A percentile compares a stretch with the other conserved stretches of the same genome.
phyloP scores from a whole-genome alignment of 1,140 invertebrate species.

The silkworm (Bombyx mori) region ASM3026992v2 NC_085112.1:742001-742500 shows the following conservation, averaged over 20 bases:
- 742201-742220: constrained; percentile 59
- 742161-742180: constrained; percentile 66
- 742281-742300: constrained; percentile 59
- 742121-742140: constrained; percentile 59
- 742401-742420: constrained; percentile 12
- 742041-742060: no score
- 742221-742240: constrained; percentile 62
- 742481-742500: constrained; percentile 65
- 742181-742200: constrained; percentile 53
- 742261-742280: constrained; percentile 43
- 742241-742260: constrained; percentile 60
- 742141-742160: constrained; percentile 50
- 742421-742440: constrained; percentile 36
- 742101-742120: constrained; percentile 65
- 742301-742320: constrained; percentile 62
- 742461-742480: constrained; percentile 51
- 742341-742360: constrained; percentile 22
- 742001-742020: no score
- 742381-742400: constrained; percentile 9
- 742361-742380: constrained; percentile 16
- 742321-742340: constrained; percentile 13
- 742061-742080: no score
- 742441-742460: constrained; percentile 44
- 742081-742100: constrained; percentile 31
- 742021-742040: no score